phyloP scores from a whole-genome alignment of 2,113 vertebrate genomes.

The Anolis carolinensis region DNA sequence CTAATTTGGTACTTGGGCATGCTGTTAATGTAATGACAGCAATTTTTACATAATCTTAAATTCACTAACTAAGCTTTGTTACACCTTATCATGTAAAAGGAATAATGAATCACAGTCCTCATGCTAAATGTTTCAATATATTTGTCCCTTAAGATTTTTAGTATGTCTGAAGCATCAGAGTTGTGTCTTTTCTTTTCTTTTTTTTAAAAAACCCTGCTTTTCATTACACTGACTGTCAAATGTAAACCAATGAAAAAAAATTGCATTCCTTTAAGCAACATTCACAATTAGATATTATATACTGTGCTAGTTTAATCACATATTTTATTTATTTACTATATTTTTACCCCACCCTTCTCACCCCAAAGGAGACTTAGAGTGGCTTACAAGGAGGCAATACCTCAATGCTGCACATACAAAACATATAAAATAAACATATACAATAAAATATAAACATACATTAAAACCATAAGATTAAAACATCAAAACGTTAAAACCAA shows the following conservation, averaged over 20 bases:
- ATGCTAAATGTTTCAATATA: conserved; percentile 39
- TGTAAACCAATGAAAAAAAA: conserved; percentile 43
- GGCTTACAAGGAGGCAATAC: too few species aligned
- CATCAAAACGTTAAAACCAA: too few species aligned
- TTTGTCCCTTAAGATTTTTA: conserved; percentile 53
- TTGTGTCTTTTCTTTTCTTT: background rate
- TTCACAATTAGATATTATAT: background rate
- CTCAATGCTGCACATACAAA: too few species aligned
- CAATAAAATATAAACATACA: too few species aligned
- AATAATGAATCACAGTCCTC: conserved; percentile 50
- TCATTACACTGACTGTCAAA: background rate
- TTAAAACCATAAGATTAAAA: too few species aligned
- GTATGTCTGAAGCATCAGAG: conserved; percentile 51
- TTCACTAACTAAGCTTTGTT: conserved; percentile 49
- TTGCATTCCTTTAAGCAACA: conserved; percentile 33
- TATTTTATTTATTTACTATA: too few species aligned
- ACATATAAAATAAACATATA: too few species aligned
- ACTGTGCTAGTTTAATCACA: background rate
- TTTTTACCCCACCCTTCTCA: too few species aligned
- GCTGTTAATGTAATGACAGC: conserved; percentile 53
- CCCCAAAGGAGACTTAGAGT: too few species aligned
- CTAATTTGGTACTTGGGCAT: conserved; percentile 45
- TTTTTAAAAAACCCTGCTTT: conserved; percentile 43
- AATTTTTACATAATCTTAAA: conserved; percentile 63
- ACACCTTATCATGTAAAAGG: conserved; percentile 50